These are phyloP conservation scores for Menura novaehollandiae DNA, from an alignment of 2,113 vertebrate genomes.

Conservation along the genomic window DNA sequence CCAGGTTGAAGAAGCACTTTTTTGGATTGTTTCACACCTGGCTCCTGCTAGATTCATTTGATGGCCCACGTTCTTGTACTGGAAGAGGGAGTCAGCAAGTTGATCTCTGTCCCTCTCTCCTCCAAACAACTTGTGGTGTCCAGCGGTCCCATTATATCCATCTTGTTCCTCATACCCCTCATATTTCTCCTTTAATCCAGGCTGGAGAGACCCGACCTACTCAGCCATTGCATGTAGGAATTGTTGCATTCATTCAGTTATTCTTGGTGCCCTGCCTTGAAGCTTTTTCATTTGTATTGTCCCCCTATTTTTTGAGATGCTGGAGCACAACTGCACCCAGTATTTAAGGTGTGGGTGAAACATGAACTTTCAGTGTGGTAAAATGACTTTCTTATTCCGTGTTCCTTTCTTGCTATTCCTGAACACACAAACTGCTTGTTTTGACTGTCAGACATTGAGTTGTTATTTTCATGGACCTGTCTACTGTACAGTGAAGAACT, in stretches of 20 bases:
- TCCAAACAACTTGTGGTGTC: neutral
- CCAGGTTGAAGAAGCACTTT: neutral
- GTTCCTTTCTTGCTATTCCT: neutral
- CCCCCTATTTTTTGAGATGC: neutral
- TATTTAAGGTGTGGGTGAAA: neutral
- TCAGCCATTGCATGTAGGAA: neutral
- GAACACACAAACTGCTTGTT: neutral
- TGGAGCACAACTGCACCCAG: neutral
- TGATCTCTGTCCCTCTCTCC: neutral
- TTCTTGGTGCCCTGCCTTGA: neutral
- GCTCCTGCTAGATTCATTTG: neutral
- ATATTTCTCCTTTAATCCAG: neutral
- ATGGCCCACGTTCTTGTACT: neutral
- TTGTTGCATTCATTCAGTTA: neutral
- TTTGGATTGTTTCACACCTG: neutral
- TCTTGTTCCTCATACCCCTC: neutral
- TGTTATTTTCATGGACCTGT: neutral
- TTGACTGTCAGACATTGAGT: neutral
- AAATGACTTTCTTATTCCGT: neutral
- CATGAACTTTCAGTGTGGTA: neutral
- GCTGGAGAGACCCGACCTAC: neutral
- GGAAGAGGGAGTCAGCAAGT: neutral
- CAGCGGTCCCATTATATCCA: rapidly evolving
- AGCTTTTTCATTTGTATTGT: neutral
- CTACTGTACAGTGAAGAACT: neutral